Evolutionary conservation across 2,888 invertebrate genomes (phyloP).

Genomic region (Salpingus planirostris): DNA sequence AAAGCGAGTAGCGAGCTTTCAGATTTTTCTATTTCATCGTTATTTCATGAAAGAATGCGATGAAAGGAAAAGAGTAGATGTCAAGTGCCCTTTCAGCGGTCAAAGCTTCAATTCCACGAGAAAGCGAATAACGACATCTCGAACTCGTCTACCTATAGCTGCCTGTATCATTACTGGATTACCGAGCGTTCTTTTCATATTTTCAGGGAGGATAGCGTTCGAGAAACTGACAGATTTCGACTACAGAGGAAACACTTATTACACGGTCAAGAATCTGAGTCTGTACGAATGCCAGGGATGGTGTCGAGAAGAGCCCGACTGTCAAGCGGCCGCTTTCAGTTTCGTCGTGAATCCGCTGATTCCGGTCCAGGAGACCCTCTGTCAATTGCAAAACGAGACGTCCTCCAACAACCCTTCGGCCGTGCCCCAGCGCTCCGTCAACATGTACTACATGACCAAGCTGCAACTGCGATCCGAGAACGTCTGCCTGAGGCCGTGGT

Average conservation of each 20-base stretch:
- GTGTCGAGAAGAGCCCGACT: slow-evolving; percentile 88
- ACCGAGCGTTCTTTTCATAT: background rate
- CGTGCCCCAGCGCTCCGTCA: slow-evolving; percentile 73
- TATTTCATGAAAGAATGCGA: background rate
- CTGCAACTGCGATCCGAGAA: slow-evolving; percentile 84
- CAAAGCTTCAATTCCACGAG: no score
- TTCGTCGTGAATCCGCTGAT: slow-evolving; percentile 88
- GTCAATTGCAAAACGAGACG: slow-evolving; percentile 87
- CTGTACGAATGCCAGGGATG: slow-evolving; percentile 92
- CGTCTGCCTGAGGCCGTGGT: slow-evolving; percentile 85
- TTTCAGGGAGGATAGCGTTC: slow-evolving; percentile 76
- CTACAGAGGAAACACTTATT: slow-evolving; percentile 84
- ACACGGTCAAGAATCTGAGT: slow-evolving; percentile 84
- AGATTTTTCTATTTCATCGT: no score
- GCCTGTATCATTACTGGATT: no score
- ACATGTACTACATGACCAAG: slow-evolving; percentile 94
- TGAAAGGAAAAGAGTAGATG: no score
- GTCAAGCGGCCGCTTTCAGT: slow-evolving; percentile 87
- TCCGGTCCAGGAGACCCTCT: slow-evolving; percentile 84
- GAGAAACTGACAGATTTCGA: slow-evolving; percentile 90
- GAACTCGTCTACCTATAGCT: no score
- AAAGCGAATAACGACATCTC: no score
- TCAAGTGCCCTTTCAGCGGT: no score
- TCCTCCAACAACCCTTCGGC: slow-evolving; percentile 83
- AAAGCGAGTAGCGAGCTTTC: no score